Evolutionary conservation across 2,113 vertebrate species (phyloP).

Genomic region (Bambusicola thoracicus): DNA sequence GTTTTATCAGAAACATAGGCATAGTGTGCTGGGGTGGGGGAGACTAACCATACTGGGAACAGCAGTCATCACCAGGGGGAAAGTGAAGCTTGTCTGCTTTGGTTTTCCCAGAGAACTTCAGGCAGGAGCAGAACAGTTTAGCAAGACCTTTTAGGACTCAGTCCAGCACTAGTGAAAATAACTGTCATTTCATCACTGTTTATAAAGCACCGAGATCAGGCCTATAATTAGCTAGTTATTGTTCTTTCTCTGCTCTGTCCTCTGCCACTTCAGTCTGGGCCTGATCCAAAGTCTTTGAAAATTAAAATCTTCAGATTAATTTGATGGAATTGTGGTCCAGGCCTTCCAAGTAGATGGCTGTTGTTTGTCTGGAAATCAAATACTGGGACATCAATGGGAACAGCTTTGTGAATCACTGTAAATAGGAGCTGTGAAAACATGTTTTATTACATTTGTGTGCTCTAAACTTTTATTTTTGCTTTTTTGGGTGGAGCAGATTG

Average conservation of each 20-base stretch:
- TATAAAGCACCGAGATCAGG: background rate
- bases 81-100: background rate
- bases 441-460: background rate
- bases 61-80: background rate
- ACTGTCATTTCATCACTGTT: background rate
- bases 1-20: background rate
- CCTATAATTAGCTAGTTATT: background rate
- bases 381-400: background rate
- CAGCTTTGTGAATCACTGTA: background rate
- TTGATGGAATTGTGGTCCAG: background rate
- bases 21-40: rapidly evolving
- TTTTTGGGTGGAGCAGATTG: conserved; percentile 20
- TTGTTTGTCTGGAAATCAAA: background rate
- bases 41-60: background rate
- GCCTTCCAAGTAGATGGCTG: background rate
- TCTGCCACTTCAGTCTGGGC: background rate
- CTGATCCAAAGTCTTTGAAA: background rate
- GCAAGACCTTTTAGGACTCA: background rate
- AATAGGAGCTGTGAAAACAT: background rate
- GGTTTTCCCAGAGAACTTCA: background rate
- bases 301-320: background rate
- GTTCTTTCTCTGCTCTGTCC: background rate
- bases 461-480: background rate
- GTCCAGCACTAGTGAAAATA: background rate
- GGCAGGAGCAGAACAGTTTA: background rate